Evolutionary conservation across 2,113 vertebrate species (phyloP).

Genomic region (Clarias batrachus): DNA sequence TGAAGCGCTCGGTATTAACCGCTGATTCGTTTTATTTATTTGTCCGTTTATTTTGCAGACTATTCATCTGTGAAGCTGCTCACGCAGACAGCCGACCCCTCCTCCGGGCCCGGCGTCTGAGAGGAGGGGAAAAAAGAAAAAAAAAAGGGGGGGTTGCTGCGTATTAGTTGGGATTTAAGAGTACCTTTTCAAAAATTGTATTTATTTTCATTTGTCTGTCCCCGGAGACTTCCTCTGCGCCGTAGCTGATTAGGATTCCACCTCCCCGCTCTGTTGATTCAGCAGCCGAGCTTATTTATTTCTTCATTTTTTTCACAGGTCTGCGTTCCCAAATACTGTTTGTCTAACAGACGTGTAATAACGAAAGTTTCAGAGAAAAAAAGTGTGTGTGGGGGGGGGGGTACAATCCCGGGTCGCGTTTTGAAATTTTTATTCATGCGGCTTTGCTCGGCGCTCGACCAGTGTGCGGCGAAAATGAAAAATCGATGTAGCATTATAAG

Average conservation of each 20-base stretch:
- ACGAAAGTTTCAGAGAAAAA: slow-evolving; percentile 44
- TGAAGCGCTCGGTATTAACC: slow-evolving; percentile 24
- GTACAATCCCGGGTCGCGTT: background rate
- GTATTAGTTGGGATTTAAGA: slow-evolving; percentile 46
- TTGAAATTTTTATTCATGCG: slow-evolving; percentile 13
- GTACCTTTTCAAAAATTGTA: slow-evolving; percentile 49
- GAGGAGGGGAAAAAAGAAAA: background rate
- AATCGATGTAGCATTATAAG: slow-evolving; percentile 39
- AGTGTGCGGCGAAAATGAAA: slow-evolving; percentile 34
- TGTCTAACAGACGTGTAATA: slow-evolving; percentile 60
- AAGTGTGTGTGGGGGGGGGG: no score
- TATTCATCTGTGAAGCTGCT: slow-evolving; percentile 19
- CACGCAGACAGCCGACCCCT: background rate
- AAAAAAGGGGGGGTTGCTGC: background rate
- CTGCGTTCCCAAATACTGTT: slow-evolving; percentile 56
- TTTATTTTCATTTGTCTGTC: slow-evolving; percentile 58
- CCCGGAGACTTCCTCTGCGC: slow-evolving; percentile 55
- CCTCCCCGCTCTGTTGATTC: slow-evolving; percentile 65
- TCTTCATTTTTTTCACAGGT: slow-evolving; percentile 48
- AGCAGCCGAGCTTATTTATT: slow-evolving; percentile 68
- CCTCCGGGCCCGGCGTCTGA: background rate
- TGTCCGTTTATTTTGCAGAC: slow-evolving; percentile 28
- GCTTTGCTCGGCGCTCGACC: background rate
- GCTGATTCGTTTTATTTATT: slow-evolving; percentile 34
- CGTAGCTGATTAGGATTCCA: slow-evolving; percentile 55